Conservation (phyloP, 2,113 vertebrate species). For the Butorides virescens region DNA sequence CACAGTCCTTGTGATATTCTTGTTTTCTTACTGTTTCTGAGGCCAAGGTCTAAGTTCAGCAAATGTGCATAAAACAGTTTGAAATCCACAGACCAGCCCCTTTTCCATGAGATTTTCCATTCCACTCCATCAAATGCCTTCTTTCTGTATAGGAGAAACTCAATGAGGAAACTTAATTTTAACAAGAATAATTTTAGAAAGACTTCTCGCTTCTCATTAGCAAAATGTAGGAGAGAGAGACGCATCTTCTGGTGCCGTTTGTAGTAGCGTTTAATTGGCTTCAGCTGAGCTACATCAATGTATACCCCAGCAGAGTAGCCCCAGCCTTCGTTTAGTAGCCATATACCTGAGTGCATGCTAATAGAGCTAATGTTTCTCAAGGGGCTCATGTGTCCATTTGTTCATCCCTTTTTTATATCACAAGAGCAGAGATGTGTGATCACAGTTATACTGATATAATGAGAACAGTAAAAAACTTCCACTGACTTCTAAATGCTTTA, state of each 20-base stretch:
- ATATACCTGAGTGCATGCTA: background rate
- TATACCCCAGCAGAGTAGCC: background rate
- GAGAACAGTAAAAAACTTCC: background rate
- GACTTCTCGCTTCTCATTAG: background rate
- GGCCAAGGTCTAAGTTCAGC: background rate
- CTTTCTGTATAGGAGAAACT: background rate
- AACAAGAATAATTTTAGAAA: background rate
- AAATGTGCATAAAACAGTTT: background rate
- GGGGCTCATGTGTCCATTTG: background rate
- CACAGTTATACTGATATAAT: background rate
- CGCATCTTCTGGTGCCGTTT: background rate
- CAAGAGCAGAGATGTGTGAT: background rate
- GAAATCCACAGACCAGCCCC: background rate
- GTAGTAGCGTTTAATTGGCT: background rate
- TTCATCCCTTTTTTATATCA: background rate
- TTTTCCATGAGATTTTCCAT: background rate
- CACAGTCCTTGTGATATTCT: background rate
- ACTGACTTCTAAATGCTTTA: background rate
- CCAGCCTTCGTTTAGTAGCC: background rate
- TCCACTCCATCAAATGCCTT: background rate
- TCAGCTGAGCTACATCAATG: background rate
- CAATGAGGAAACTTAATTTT: background rate
- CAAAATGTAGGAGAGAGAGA: background rate
- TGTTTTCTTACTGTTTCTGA: background rate
- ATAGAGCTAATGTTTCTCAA: background rate